A percentile compares a stretch with the other conserved stretches of the same genome.
phyloP scores from a whole-genome alignment of 2,797 vertebrate genomes.

The Sebastes cheni region DNA sequence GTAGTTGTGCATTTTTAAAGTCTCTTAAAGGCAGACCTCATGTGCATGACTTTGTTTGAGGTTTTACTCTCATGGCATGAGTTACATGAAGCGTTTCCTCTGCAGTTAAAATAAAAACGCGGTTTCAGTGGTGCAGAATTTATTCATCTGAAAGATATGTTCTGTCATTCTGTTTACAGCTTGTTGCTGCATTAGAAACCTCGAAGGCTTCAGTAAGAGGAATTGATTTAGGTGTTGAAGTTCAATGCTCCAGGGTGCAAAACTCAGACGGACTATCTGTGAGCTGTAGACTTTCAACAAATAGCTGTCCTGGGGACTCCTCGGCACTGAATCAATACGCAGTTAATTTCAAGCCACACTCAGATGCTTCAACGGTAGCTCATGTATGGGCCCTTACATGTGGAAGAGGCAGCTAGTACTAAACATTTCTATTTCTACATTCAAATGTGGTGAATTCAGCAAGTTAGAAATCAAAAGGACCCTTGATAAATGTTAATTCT shows the following conservation, averaged over 20 bases:
- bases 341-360: constrained; percentile 47
- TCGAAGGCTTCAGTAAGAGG: constrained; percentile 44
- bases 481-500: background rate
- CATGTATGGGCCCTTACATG: constrained; percentile 4
- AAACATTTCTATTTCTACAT: background rate
- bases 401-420: background rate
- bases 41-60: background rate
- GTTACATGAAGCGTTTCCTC: background rate
- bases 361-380: constrained; percentile 23
- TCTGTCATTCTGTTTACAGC: constrained; percentile 35
- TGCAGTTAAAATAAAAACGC: background rate
- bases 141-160: constrained; percentile 34
- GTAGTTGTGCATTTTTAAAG: background rate
- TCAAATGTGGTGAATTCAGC: background rate
- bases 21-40: background rate
- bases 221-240: constrained; percentile 62
- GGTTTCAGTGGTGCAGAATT: constrained; percentile 13
- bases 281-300: constrained; percentile 65
- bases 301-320: constrained; percentile 56
- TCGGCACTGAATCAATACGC: constrained; percentile 55
- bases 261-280: constrained; percentile 47
- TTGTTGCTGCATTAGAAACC: constrained; percentile 44
- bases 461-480: background rate
- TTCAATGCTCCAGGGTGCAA: constrained; percentile 52
- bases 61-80: background rate